Evolutionary conservation across 2,113 vertebrate genomes (phyloP).

Genomic region (Psilopogon haemacephalus): DNA sequence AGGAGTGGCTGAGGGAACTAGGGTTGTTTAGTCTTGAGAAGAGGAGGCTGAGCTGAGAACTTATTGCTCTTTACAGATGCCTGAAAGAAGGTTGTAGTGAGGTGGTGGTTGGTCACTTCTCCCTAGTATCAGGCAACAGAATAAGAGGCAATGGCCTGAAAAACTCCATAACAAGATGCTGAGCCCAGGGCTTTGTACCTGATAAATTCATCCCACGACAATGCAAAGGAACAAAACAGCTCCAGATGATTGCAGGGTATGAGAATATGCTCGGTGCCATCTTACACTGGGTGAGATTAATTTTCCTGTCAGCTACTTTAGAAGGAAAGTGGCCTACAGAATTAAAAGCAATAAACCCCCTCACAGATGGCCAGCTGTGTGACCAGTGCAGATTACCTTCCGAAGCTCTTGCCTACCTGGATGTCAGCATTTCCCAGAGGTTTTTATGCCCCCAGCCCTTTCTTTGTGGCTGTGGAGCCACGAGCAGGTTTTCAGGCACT

Average conservation of each 20-base stretch:
- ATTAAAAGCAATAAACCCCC: neutral
- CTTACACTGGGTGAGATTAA: neutral
- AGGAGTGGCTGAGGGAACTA: no score
- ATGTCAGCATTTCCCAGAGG: neutral
- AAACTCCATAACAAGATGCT: neutral
- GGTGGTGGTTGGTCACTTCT: no score
- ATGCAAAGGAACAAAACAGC: neutral
- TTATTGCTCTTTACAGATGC: no score
- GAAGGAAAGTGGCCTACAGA: neutral
- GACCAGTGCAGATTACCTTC: neutral
- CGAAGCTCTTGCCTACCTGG: neutral
- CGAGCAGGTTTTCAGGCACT: neutral
- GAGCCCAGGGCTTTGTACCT: neutral
- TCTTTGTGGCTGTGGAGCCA: neutral
- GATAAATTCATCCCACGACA: neutral
- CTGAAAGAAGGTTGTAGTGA: no score
- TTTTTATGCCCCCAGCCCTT: neutral
- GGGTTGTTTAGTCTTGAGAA: no score
- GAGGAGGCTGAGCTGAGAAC: no score
- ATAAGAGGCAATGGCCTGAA: neutral
- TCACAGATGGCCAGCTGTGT: neutral
- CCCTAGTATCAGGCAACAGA: no score
- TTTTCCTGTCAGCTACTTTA: slow-evolving; percentile 22
- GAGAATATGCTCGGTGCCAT: neutral
- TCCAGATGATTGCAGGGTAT: neutral